Percentiles rank a stretch among this genome's conserved stretches.
phyloP scores from a whole-genome alignment of 1,140 invertebrate species.

The Platyura marginata region DNA sequence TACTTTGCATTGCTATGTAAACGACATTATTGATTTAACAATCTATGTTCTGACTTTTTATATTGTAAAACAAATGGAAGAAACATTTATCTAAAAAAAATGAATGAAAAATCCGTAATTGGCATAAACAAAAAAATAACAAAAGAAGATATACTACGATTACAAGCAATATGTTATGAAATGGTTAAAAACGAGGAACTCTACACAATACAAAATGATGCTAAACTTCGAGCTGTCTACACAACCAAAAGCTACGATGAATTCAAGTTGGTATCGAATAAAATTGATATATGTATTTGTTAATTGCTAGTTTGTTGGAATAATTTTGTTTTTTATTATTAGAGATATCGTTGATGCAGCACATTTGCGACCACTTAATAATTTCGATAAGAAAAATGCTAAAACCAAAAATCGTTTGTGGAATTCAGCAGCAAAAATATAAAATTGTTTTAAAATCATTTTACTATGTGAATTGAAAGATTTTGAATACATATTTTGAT shows the following conservation, averaged over 20 bases:
- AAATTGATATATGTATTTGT: background rate
- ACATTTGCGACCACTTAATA: constrained; percentile 23
- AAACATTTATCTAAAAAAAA: no score
- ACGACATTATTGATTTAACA: no score
- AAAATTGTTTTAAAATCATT: no score
- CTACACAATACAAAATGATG: constrained; percentile 36
- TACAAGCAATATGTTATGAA: constrained; percentile 12
- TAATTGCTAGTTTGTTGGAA: background rate
- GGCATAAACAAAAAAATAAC: constrained; percentile 8
- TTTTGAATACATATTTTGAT: no score
- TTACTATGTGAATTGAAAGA: no score
- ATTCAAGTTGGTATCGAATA: constrained; percentile 28
- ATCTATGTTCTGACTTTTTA: no score
- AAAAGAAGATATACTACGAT: constrained; percentile 11
- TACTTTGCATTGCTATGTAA: no score
- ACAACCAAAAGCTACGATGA: constrained; percentile 36
- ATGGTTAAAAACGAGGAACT: constrained; percentile 26
- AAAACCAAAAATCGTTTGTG: constrained; percentile 18
- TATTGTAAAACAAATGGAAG: no score
- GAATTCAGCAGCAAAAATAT: constrained; percentile 14
- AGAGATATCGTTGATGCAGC: constrained; percentile 29
- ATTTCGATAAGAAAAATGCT: constrained; percentile 20
- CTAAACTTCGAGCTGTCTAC: constrained; percentile 35
- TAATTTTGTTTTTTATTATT: constrained; percentile 5
- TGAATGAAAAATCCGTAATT: background rate